Evolutionary conservation across 2,797 vertebrate species (phyloP).

Genomic region (Phrynocephalus vlangalii): DNA sequence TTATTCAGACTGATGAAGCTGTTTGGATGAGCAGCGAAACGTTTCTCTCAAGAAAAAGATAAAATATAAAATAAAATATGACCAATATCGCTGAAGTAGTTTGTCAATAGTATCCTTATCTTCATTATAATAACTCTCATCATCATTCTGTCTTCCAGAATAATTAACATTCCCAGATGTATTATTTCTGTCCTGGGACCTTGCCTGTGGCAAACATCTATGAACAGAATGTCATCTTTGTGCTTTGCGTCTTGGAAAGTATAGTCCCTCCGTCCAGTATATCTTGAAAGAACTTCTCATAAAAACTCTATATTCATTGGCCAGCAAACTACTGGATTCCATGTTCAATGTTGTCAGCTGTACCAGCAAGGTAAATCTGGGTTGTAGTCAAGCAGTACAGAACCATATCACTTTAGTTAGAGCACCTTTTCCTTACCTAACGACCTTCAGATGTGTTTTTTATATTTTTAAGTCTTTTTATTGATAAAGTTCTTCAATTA

Average conservation of each 20-base stretch:
- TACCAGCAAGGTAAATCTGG: conserved; percentile 41
- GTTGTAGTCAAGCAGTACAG: no score
- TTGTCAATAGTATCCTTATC: not conserved
- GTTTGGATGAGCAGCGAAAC: no score
- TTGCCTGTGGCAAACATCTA: conserved; percentile 2
- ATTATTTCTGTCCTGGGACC: not conserved
- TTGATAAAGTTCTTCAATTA: no score
- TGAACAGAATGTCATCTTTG: conserved; percentile 27
- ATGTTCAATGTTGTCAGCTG: conserved; percentile 37
- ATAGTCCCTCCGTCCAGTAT: conserved; percentile 18
- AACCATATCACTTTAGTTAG: not conserved
- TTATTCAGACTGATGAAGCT: no score
- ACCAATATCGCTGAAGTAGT: not conserved
- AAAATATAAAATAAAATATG: not conserved
- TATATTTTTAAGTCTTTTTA: no score
- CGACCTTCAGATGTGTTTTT: not conserved
- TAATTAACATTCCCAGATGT: not conserved
- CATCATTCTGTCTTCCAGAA: not conserved
- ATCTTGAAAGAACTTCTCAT: conserved; percentile 22
- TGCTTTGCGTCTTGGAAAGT: conserved; percentile 38
- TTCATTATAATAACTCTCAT: not conserved
- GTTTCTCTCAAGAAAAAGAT: not conserved
- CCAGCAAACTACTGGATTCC: not conserved
- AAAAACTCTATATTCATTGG: conserved; percentile 21
- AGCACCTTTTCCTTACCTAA: not conserved